Base-by-base conservation (phyloP, 2,113 vertebrate species). In the Xenus cinereus region DNA sequence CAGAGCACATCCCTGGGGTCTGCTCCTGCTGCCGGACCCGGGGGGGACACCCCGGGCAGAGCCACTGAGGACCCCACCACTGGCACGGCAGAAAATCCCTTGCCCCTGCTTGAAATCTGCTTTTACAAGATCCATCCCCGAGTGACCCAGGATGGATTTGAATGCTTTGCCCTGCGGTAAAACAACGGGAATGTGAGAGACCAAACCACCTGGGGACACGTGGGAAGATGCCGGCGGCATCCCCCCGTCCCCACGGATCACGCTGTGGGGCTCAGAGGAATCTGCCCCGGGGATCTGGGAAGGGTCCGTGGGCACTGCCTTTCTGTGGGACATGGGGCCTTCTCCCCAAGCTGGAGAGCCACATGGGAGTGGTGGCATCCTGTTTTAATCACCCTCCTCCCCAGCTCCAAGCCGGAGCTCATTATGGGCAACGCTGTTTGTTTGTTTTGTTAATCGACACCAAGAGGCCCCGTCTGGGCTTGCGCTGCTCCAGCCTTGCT, bases 371-470 rank as follows among this genome's bases (percentile, higher is more conserved):
- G 2, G 56, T 51, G 87, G 48, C 90, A 88, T 75, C 72, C 88
- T 45, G 74, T 76, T 80, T 62, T 35, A 26, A 79, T 66, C 90
- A 69, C n/a, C 35, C n/a, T 83, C 77, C 80, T 84, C 79, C 63
- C 66, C 5, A 3, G 8, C 59, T 24, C 48, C 3, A 92, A 91
- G 89, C 89, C 84, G 46, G 94, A 97, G 96, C 89, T 95, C 84
- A 57, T 95, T 96, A 94, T 5, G 84, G 82, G 89, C 95, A 90
- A 72, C 1, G 13, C 87, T 94, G 93, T 95, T 95, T 97, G 95
- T 96, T 97, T 96, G 94, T 87, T 96, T 95, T 93, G 96, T 91
- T 97, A 96, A 96, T 96, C 16, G 64, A 90, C 69, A 83, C 81
- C 89, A 67, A 86, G 93, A 84, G 94, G 94, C 94, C 86, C 85